These are phyloP conservation scores for Mormyrops boulengeri DNA, from an alignment of 2,797 vertebrate species.

Conservation along the genomic window DNA sequence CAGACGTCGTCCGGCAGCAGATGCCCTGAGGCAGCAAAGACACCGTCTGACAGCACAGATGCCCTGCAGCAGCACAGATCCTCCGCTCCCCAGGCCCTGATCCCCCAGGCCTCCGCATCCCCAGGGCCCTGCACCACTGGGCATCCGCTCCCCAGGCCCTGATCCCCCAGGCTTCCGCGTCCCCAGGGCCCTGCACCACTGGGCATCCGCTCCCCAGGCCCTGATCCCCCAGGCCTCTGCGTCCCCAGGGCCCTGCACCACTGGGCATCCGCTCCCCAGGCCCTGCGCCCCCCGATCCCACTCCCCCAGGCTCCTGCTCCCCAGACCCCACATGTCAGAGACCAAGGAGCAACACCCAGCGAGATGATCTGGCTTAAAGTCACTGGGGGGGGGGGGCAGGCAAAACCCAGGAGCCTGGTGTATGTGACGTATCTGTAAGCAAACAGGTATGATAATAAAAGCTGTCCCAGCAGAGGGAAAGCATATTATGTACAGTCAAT, in stretches of 20 bases:
- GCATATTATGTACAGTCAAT: background rate
- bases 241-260: no score
- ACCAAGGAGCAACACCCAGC: background rate
- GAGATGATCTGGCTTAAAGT: background rate
- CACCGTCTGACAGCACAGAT: no score
- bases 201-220: background rate
- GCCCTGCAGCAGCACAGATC: background rate
- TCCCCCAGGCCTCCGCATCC: no score
- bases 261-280: no score
- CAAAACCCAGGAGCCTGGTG: background rate
- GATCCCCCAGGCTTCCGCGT: background rate
- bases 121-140: background rate
- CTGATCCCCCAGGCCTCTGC: no score
- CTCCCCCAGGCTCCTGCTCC: slow-evolving; percentile 23
- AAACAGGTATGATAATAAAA: background rate
- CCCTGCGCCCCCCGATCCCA: background rate
- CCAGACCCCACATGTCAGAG: background rate
- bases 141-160: background rate
- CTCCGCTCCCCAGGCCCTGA: background rate
- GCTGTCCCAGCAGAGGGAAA: background rate
- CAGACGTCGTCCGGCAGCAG: no score
- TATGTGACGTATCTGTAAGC: background rate
- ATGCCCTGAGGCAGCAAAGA: background rate
- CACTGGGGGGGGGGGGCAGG: background rate
- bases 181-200: slow-evolving; percentile 16